Evolutionary conservation across 2,113 vertebrate genomes (phyloP), one percentile per base, ranked within the genome.

Genomic region (Ceyx margarethae): DNA sequence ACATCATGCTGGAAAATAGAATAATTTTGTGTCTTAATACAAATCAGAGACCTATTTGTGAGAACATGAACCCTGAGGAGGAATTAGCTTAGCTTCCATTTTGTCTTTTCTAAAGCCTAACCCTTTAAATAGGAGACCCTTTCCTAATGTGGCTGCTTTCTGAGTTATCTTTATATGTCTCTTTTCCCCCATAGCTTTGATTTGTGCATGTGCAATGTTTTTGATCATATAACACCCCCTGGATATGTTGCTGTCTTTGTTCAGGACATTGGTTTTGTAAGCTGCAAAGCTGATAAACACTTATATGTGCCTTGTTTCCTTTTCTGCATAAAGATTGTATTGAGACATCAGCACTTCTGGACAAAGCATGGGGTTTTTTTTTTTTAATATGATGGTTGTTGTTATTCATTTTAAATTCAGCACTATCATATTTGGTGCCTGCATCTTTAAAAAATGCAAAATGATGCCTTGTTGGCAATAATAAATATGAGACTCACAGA

Each of bases 261-360:
- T 95, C 90, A 87, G 81, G 87, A 94, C 75, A 83, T 74, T 42
- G 76, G 50, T 91, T 95, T 95, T 93, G 46, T 53, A 91, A 93
- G 83, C 68, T 91, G 60, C 79, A 93, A 94, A 90, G 86, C n/a
- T 94, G 90, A 94, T 95, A 94, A 94, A 89, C 91, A 91, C 58
- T 92, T 96, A 66, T 72, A 74, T 16, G 20, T 90, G 79, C 75
- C 67, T 97, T 95, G 94, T 97, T 96, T 97, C 77, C 74, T 91
- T 94, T 91, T 89, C 89, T 94, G 73, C 62, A 83, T 91, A 81
- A 93, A 91, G 80, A 90, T 94, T 57, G 33, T 94, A 78, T 74
- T 93, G 91, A 97, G 89, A 95, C 80, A 95, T 95, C 77, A 95
- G 77, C 69, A 96, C 88, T 95, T 96, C 85, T 97, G 92, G 88